Evolutionary conservation across 2,888 invertebrate genomes (phyloP).

Genomic region (Ectemnius cavifrons): DNA sequence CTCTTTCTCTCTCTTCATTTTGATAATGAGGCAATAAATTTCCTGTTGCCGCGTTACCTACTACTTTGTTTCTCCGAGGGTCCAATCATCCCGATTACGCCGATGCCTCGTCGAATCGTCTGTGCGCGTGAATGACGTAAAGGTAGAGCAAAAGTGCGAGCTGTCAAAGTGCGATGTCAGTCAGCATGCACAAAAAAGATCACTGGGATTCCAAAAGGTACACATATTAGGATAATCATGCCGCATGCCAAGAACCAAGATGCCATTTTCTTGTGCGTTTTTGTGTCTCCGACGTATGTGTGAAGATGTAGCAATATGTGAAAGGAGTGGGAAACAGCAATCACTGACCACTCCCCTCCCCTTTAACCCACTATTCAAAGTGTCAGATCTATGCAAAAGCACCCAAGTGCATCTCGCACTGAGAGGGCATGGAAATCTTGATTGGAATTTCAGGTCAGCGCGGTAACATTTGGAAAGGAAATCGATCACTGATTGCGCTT

Average conservation of each 20-base stretch:
- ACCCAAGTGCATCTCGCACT: background rate
- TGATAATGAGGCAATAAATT: background rate
- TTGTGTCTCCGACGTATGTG: slow-evolving; percentile 15
- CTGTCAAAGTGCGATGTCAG: slow-evolving; percentile 52
- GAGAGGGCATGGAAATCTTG: background rate
- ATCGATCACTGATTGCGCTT: slow-evolving; percentile 22
- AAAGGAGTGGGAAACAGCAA: slow-evolving; percentile 30
- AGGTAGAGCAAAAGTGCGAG: slow-evolving; percentile 31
- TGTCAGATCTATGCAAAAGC: slow-evolving; percentile 12
- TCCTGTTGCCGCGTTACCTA: background rate
- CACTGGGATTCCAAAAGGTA: slow-evolving; percentile 50
- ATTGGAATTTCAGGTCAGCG: slow-evolving; percentile 5
- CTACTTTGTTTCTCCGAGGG: background rate
- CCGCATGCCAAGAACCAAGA: slow-evolving; percentile 61
- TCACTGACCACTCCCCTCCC: slow-evolving; percentile 14
- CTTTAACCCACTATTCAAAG: slow-evolving; percentile 8
- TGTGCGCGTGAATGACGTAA: slow-evolving; percentile 23
- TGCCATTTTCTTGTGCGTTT: slow-evolving; percentile 40
- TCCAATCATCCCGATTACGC: slow-evolving; percentile 8
- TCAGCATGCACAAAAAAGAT: slow-evolving; percentile 60
- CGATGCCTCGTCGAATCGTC: slow-evolving; percentile 39
- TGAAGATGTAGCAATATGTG: slow-evolving; percentile 31
- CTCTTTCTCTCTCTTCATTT: background rate
- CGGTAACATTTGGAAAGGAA: background rate
- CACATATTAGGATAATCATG: slow-evolving; percentile 58